phyloP scores from a whole-genome alignment of 2,888 invertebrate species.

The Gerris lacustris region DNA sequence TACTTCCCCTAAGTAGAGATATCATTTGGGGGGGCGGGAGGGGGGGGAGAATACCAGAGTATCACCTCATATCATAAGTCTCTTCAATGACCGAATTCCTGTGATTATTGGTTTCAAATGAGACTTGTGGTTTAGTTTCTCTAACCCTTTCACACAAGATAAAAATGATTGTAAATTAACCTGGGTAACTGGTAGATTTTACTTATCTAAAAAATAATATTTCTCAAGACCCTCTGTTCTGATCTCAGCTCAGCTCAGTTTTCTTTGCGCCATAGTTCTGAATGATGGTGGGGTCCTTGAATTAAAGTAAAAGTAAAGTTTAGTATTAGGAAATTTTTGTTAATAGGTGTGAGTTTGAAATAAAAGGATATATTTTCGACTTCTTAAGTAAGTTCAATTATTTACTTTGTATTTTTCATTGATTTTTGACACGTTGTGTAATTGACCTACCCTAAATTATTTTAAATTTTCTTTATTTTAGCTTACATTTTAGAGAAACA shows the following conservation, averaged over 20 bases:
- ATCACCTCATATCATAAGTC: too few species aligned
- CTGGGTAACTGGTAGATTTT: too few species aligned
- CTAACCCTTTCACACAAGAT: too few species aligned
- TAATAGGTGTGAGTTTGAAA: background rate
- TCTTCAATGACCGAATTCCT: too few species aligned
- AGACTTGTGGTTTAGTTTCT: too few species aligned
- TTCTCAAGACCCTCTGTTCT: too few species aligned
- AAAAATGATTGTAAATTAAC: too few species aligned
- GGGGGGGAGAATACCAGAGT: too few species aligned
- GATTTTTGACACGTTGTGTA: background rate
- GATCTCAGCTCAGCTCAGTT: background rate
- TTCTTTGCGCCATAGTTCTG: slow-evolving; percentile 5
- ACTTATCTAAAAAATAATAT: too few species aligned
- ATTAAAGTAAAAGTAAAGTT: background rate
- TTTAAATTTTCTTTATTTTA: background rate
- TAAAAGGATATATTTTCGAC: background rate
- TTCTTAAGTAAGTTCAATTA: background rate
- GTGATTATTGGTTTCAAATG: too few species aligned
- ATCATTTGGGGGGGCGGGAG: too few species aligned
- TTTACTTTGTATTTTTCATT: background rate
- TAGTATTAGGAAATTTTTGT: background rate
- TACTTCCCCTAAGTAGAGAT: too few species aligned
- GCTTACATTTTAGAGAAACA: background rate
- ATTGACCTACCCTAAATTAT: slow-evolving; percentile 1
- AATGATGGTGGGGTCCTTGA: slow-evolving; percentile 3